phyloP scores from a whole-genome alignment of 1,140 invertebrate species.

The Drosophila trapezifrons region DNA sequence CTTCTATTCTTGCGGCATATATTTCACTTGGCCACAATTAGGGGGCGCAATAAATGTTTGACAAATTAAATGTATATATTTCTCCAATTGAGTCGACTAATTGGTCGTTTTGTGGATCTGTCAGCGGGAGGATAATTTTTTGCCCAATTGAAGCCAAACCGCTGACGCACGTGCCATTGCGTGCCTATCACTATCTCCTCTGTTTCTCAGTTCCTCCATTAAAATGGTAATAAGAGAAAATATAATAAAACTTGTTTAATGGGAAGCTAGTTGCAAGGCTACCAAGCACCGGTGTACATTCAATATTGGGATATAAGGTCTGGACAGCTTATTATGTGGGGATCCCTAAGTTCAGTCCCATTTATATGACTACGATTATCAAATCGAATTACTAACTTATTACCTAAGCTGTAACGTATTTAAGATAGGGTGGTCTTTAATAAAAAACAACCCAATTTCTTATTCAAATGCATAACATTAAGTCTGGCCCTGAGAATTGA shows the following conservation, averaged over 20 bases:
- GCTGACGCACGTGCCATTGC: constrained; percentile 58
- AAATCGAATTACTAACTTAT: background rate
- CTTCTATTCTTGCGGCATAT: constrained; percentile 11
- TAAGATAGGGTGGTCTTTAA: background rate
- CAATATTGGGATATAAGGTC: background rate
- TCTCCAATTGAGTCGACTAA: constrained; percentile 47
- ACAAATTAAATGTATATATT: constrained; percentile 54
- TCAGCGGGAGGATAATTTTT: constrained; percentile 6
- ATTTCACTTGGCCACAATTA: constrained; percentile 27
- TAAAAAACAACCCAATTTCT: no score
- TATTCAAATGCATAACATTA: background rate
- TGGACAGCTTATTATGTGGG: background rate
- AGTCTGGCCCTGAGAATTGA: no score
- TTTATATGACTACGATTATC: background rate
- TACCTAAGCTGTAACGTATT: background rate
- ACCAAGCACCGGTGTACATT: background rate
- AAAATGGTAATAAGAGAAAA: constrained; percentile 28
- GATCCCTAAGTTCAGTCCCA: background rate
- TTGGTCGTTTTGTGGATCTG: constrained; percentile 37
- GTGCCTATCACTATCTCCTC: constrained; percentile 37
- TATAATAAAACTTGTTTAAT: constrained; percentile 23
- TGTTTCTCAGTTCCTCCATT: constrained; percentile 12
- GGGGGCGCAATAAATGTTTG: constrained; percentile 28
- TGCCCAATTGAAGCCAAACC: constrained; percentile 5
- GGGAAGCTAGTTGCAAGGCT: background rate